Base-by-base conservation (phyloP, 2,797 vertebrate genomes). In the Mastacembelus armatus region DNA sequence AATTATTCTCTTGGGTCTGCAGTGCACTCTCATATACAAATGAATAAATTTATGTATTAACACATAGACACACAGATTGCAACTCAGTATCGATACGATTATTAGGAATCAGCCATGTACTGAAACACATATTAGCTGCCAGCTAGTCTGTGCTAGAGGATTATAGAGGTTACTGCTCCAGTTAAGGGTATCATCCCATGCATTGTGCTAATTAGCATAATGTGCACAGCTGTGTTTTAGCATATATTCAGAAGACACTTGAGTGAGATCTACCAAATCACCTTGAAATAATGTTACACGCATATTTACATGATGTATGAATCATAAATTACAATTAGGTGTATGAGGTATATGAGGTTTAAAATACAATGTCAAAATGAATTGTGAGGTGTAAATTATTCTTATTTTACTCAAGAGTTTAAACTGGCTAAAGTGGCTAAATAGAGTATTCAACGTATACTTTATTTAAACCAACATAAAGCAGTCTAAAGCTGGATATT, bases 41-140 rank as follows among this genome's bases (percentile, higher is more conserved):
- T 42, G 22, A 49, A 22, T 61, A 26, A 30, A 55, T 77, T 4
- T 58, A 58, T 22, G 32, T 49, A 77, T 66, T 44, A 40, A 56
- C 58, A 69, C n/a, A n/a, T n/a, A n/a, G n/a, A n/a, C n/a, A n/a
- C n/a, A n/a, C n/a, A n/a, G n/a, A n/a, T n/a, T n/a, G 47, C 29
- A 60, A 67, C 75, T 60, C 26, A 32, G n/a, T 39, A 26, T 35
- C 30, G 24, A 49, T 15, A 47, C 26, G 21, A 5, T 60, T 24
- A 12, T 57, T 8, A 27, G 59, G 15, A 67, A 27, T 78, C 16
- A 65, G 21, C n/a, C 35, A 24, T 45, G 10, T 24, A 35, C 39
- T 39, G 40, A 51, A 35, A 27, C 38, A 30, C 12, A n/a, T 32
- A 14, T 30, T 32, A 44, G 39, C 30, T 38, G 14, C 1, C 5